Evolutionary conservation across 2,113 vertebrate genomes (phyloP).

Genomic region (Ellobius talpinus): DNA sequence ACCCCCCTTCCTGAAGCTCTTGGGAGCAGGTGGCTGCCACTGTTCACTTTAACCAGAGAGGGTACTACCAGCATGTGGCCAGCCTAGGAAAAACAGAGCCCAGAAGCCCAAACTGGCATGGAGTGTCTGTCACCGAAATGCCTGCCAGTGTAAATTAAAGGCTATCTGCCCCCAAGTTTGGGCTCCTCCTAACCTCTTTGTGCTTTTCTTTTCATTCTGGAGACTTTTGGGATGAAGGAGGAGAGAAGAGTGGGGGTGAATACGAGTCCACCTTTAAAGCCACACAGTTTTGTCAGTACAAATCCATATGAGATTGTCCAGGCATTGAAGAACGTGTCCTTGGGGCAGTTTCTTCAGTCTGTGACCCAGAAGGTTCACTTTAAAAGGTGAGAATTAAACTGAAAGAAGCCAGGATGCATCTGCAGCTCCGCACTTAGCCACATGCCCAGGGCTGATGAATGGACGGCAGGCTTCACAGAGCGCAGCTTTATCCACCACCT

Average conservation of each 20-base stretch:
- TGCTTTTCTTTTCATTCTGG: neutral
- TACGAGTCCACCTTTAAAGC: neutral
- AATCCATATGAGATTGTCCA: neutral
- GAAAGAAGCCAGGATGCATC: neutral
- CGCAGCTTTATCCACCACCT: neutral
- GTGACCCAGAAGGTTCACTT: constrained; percentile 13
- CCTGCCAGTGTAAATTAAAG: too few species aligned
- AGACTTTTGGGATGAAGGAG: neutral
- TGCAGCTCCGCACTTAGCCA: neutral
- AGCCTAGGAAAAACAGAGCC: neutral
- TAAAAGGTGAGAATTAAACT: constrained; percentile 25
- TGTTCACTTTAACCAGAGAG: neutral
- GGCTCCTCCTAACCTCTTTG: neutral
- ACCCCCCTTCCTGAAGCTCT: neutral
- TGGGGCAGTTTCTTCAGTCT: neutral
- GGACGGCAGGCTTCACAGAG: neutral
- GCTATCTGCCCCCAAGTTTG: neutral
- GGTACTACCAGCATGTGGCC: neutral
- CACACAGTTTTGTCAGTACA: neutral
- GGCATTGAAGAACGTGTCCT: neutral
- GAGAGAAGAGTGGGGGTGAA: neutral
- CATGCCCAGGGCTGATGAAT: neutral
- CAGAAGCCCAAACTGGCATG: neutral
- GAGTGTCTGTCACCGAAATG: fast-evolving
- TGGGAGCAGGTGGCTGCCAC: neutral